phyloP scores from a whole-genome alignment of 2,113 vertebrate species.

The Rattus rattus region DNA sequence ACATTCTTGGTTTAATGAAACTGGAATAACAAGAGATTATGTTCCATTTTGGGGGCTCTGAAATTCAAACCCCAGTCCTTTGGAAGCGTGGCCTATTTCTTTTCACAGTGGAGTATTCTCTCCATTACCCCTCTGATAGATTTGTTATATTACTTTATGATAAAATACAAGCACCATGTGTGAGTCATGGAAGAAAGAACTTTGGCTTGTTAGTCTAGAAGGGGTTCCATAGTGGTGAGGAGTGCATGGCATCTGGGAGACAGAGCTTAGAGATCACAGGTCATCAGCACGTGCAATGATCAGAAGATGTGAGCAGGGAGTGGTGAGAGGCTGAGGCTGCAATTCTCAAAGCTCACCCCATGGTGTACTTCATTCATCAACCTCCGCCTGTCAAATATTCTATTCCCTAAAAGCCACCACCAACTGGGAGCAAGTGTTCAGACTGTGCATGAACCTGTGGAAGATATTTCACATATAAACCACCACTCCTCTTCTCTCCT shows the following conservation, averaged over 20 bases:
- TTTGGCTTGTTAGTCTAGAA: neutral
- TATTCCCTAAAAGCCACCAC: neutral
- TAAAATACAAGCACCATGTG: neutral
- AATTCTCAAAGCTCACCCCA: neutral
- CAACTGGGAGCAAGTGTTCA: neutral
- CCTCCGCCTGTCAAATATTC: neutral
- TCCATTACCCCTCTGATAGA: neutral
- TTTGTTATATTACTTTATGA: neutral
- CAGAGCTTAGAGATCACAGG: neutral
- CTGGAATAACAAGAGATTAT: neutral
- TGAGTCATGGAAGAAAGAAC: neutral
- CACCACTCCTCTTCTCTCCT: no score
- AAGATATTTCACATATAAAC: neutral
- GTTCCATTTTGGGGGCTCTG: neutral
- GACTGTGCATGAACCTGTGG: neutral
- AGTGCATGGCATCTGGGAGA: neutral
- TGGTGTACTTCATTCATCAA: neutral
- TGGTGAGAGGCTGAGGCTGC: neutral
- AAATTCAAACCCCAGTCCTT: neutral
- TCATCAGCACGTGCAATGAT: neutral
- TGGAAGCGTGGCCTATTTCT: neutral
- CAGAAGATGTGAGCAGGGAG: neutral
- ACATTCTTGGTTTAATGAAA: neutral
- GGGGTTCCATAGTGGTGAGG: neutral
- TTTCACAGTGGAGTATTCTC: neutral